Conservation (phyloP, 2,797 vertebrate genomes). For the Coluber constrictor region DNA sequence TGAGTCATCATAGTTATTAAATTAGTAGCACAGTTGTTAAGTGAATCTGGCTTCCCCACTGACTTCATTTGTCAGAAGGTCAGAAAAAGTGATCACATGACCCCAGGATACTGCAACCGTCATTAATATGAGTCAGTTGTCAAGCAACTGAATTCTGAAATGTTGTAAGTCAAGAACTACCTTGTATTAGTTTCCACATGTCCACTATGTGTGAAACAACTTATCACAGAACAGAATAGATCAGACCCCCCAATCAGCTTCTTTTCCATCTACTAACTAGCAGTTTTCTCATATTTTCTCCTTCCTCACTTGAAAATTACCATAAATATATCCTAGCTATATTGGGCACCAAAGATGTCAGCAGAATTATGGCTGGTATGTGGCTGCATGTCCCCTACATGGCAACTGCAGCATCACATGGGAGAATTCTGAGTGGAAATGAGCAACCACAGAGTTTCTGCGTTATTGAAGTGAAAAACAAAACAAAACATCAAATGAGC, state of each 20-base stretch:
- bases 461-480: background rate
- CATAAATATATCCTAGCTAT: background rate
- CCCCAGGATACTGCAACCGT: fast-evolving
- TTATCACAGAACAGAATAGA: background rate
- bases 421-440: background rate
- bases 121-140: background rate
- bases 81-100: background rate
- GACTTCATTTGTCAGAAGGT: background rate
- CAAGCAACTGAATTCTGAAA: background rate
- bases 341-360: background rate
- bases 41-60: background rate
- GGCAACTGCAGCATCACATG: background rate
- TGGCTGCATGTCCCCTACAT: background rate
- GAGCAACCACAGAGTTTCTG: background rate
- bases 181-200: background rate
- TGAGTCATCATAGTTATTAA: background rate
- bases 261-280: background rate
- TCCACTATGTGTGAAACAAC: background rate
- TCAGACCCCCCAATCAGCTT: background rate
- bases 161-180: background rate
- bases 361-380: background rate
- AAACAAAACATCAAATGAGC: background rate
- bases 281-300: background rate
- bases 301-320: background rate
- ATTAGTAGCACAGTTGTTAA: background rate